Evolutionary conservation across 2,888 invertebrate genomes (phyloP).

Genomic region (Plusia festucae): DNA sequence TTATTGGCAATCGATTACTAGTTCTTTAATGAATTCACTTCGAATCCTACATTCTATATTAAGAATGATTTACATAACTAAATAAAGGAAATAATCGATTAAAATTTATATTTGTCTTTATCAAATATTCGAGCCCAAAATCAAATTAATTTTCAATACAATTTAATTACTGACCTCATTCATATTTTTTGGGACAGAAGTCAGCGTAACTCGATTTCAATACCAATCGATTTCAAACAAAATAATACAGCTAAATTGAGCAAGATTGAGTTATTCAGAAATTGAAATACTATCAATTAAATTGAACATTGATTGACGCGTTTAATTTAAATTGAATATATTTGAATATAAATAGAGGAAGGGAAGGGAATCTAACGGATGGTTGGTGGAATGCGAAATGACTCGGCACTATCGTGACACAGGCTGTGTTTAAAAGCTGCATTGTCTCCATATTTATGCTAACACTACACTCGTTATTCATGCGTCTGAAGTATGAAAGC

Average conservation of each 20-base stretch:
- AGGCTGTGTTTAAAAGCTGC: constrained; percentile 64
- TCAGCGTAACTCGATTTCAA: constrained; percentile 11
- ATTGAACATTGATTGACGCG: constrained; percentile 45
- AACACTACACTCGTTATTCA: constrained; percentile 58
- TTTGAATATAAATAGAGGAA: constrained; percentile 55
- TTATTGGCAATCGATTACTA: constrained; percentile 1
- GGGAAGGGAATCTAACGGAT: constrained; percentile 57
- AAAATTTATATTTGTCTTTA: too few relatives aligned
- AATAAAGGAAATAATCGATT: too few relatives aligned
- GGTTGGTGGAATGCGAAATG: constrained; percentile 69
- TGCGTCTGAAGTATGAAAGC: constrained; percentile 54
- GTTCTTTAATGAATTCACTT: background rate
- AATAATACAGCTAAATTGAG: constrained; percentile 48
- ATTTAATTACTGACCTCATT: background rate
- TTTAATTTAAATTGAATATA: constrained; percentile 60
- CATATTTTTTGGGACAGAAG: constrained; percentile 14
- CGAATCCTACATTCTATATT: background rate
- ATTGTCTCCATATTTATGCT: constrained; percentile 74
- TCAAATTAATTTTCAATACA: background rate
- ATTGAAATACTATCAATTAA: constrained; percentile 51
- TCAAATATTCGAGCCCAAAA: background rate
- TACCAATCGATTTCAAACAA: constrained; percentile 32
- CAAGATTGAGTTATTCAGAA: constrained; percentile 46
- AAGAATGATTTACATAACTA: background rate
- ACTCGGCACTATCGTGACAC: constrained; percentile 65